Conservation (phyloP, 2,888 invertebrate genomes). For the Pandemis heparana region DNA sequence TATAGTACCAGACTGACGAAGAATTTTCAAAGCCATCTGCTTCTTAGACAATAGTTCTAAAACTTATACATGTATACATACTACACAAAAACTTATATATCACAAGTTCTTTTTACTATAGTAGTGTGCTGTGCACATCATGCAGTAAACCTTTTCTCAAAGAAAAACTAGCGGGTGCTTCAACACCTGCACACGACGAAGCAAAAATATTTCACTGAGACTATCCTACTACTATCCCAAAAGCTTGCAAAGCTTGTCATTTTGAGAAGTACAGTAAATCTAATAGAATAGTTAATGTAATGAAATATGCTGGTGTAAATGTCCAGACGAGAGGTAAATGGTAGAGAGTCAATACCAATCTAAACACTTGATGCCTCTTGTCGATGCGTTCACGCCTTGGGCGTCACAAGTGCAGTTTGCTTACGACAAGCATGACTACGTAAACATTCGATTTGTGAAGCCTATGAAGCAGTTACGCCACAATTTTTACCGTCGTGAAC, state of each 20-base stretch:
- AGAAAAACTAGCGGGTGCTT: not conserved
- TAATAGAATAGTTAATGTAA: not conserved
- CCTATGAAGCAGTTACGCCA: not conserved
- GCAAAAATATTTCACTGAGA: not conserved
- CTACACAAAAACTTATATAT: too few species aligned
- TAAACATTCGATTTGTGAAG: not conserved
- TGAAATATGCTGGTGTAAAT: not conserved
- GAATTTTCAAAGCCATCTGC: too few species aligned
- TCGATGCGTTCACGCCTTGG: constrained; percentile 9
- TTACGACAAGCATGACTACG: not conserved
- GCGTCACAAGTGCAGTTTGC: not conserved
- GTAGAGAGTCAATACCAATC: not conserved
- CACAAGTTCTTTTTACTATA: too few species aligned
- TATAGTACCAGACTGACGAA: too few species aligned
- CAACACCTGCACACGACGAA: not conserved
- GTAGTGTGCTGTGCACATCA: too few species aligned
- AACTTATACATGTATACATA: too few species aligned
- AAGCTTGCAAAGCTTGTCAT: not conserved
- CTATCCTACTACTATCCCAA: too few species aligned
- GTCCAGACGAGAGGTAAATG: not conserved
- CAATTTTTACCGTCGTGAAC: too few species aligned
- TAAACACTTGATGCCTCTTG: constrained; percentile 19
- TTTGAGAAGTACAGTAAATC: not conserved
- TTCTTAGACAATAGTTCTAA: too few species aligned
- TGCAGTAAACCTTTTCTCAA: not conserved